Percentiles rank a stretch among this genome's conserved stretches.
Conservation (phyloP, 2,797 vertebrate genomes). For the Mionectes olivaceus region DNA sequence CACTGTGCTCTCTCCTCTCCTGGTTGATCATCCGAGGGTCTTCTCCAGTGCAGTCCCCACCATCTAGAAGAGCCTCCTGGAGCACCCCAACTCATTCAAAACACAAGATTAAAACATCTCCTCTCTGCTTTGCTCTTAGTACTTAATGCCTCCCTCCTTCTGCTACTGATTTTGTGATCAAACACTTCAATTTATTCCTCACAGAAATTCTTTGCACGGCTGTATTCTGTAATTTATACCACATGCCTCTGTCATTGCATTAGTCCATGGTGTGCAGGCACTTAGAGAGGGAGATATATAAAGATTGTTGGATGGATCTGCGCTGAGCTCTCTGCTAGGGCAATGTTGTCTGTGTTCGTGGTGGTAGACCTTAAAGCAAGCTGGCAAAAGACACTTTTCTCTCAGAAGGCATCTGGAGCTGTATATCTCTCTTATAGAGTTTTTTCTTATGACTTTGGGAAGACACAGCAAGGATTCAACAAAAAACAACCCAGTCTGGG, state of each 20-base stretch:
- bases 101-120: conserved; percentile 28
- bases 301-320: conserved; percentile 47
- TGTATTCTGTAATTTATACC: conserved; percentile 49
- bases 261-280: conserved; percentile 5
- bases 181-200: conserved; percentile 66
- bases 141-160: conserved; percentile 53
- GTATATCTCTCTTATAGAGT: neutral
- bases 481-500: neutral
- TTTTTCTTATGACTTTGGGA: neutral
- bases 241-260: neutral
- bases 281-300: conserved; percentile 48
- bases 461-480: neutral
- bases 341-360: neutral
- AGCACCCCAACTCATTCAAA: neutral
- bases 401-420: neutral
- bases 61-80: conserved; percentile 26
- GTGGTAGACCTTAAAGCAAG: conserved; percentile 24
- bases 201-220: conserved; percentile 25
- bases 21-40: neutral
- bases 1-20: neutral
- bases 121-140: conserved; percentile 34
- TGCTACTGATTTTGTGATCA: conserved; percentile 56
- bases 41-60: neutral
- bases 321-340: neutral
- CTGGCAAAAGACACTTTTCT: neutral